Evolutionary conservation across 2,797 vertebrate species (phyloP).

Genomic region (Pristis pectinata): DNA sequence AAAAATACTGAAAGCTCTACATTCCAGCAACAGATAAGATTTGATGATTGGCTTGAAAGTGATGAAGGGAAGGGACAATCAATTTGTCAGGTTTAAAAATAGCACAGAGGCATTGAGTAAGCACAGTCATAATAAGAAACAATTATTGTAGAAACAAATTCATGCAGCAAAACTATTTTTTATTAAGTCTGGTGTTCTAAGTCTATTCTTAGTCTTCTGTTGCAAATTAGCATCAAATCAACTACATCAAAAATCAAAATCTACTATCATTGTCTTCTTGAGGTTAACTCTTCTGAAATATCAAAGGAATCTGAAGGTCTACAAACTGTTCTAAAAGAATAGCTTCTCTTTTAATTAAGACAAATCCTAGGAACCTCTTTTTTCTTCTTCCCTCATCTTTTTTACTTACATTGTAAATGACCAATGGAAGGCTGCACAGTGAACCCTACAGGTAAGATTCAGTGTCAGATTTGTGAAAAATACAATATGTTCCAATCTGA

Average conservation of each 20-base stretch:
- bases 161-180: neutral
- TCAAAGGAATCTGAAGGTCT: neutral
- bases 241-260: too few species aligned
- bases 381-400: neutral
- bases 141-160: neutral
- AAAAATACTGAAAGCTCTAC: too few species aligned
- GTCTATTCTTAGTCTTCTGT: neutral
- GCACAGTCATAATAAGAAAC: neutral
- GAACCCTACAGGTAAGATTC: too few species aligned
- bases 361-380: neutral
- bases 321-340: neutral
- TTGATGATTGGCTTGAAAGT: too few species aligned
- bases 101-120: neutral
- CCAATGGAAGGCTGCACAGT: too few species aligned
- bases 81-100: neutral
- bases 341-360: neutral
- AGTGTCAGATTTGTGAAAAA: too few species aligned
- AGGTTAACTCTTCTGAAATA: neutral
- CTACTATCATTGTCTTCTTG: neutral
- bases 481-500: too few species aligned
- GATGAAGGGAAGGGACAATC: neutral
- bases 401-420: too few species aligned
- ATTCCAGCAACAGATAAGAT: too few species aligned
- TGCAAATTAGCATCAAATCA: too few species aligned
- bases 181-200: neutral